Base-by-base conservation (phyloP, 2,888 invertebrate species). In the Apotomis turbidana region DNA sequence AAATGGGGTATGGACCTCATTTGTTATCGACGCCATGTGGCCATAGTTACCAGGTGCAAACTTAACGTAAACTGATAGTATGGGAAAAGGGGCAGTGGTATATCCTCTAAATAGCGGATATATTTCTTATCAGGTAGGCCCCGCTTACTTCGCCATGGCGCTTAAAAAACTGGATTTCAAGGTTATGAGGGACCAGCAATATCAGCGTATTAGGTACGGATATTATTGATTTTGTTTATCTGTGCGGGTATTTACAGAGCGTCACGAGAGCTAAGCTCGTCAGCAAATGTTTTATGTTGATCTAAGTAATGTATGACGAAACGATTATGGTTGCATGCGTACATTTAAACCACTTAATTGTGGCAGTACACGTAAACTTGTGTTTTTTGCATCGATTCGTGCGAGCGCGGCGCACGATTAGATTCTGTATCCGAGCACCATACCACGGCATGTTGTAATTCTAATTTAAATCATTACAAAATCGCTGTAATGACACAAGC, bases 251-350 rank as follows among this genome's bases (percentile, higher is more conserved):
- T 72, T 72, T 68, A 52, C 44, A 58, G 36, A 54, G 38, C 72
- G 58, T 64, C 64, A 64, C 58, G 58, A 64, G 62, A 57, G 41
- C 57, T 57, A 15, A 54, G 61, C 49, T 55, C 55, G 15, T 61
- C 41, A 55, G 57, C 69, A 62, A 62, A 62, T 49, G 58, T 51
- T 52, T 68, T 66, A 49, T 68, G 63, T 72, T 68, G 68, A 68
- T 73, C 69, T 69, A 69, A 61, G 62, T 68, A 75, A 71, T 74
- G 66, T 72, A 82, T 89, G 88, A 88, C 88, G 87, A 90, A 89
- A 86, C 82, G 84, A 87, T 89, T 88, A 86, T 81, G 80, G 81
- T 81, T 81, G 81, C 82, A 79, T 79, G 81, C 81, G 76, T 81
- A 82, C 71, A 76, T 76, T 77, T 76, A 74, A 74, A 80, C 81